These are phyloP conservation scores for Falco punctatus DNA, from an alignment of 2,113 vertebrate species.

Conservation along the genomic window DNA sequence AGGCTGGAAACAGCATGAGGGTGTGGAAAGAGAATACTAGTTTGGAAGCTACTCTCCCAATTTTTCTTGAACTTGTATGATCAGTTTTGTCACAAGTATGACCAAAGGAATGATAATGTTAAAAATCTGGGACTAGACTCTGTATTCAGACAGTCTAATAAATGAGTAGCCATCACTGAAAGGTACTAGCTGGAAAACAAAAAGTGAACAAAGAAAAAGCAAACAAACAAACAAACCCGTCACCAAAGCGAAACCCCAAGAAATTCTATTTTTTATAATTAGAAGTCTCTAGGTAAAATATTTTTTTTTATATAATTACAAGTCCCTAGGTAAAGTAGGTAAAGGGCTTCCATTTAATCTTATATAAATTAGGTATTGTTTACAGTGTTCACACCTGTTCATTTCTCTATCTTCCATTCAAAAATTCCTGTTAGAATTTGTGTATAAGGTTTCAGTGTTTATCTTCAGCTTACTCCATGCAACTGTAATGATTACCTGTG, in stretches of 20 bases:
- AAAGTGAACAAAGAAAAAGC: not conserved
- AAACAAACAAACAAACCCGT: not conserved
- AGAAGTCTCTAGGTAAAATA: not conserved
- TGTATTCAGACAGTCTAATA: not conserved
- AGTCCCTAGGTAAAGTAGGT: not conserved
- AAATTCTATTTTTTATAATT: not conserved
- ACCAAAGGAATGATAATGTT: not conserved
- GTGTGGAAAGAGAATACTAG: not conserved
- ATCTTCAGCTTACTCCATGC: not conserved
- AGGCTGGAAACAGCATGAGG: not conserved
- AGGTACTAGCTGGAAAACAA: not conserved
- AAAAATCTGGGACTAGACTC: not conserved
- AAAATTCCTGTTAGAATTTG: not conserved
- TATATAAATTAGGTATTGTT: not conserved
- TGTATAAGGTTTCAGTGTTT: too few species aligned
- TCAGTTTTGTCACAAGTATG: not conserved
- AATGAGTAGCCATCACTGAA: not conserved
- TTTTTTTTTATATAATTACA: not conserved
- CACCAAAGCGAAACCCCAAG: not conserved
- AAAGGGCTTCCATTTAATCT: not conserved
- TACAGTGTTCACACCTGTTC: not conserved
- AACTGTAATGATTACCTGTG: not conserved
- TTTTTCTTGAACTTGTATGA: not conserved
- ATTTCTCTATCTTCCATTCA: not conserved
- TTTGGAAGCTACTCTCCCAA: not conserved